phyloP scores from a whole-genome alignment of 2,888 invertebrate genomes.

The Troides oblongomaculatus region DNA sequence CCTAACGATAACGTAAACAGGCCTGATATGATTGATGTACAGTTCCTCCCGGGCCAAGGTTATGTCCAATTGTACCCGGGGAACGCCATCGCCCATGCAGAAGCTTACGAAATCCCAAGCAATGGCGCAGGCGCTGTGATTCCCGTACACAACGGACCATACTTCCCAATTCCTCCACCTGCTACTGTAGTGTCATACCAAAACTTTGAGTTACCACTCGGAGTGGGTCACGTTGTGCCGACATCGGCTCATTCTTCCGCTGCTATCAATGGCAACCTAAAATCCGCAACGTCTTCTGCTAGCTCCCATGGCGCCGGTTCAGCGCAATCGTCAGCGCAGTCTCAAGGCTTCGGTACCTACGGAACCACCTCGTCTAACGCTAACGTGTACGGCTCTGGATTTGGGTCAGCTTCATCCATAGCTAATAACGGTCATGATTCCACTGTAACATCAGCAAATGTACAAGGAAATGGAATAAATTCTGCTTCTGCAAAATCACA shows the following conservation, averaged over 20 bases:
- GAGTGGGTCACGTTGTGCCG: slow-evolving; percentile 41
- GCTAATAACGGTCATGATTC: slow-evolving; percentile 52
- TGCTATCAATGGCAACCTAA: slow-evolving; percentile 46
- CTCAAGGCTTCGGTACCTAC: slow-evolving; percentile 47
- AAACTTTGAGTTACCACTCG: slow-evolving; percentile 52
- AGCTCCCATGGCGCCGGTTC: slow-evolving; percentile 50
- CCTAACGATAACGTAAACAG: slow-evolving; percentile 45
- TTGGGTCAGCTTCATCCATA: slow-evolving; percentile 55
- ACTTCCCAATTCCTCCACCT: slow-evolving; percentile 58
- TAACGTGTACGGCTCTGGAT: slow-evolving; percentile 47
- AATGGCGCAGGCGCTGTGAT: slow-evolving; percentile 39
- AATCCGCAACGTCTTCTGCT: slow-evolving; percentile 52
- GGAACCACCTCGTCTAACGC: slow-evolving; percentile 57
- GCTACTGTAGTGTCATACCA: slow-evolving; percentile 63
- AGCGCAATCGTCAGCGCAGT: slow-evolving; percentile 57
- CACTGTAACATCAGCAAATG: slow-evolving; percentile 50
- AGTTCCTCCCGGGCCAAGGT: slow-evolving; percentile 46
- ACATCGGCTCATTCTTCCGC: slow-evolving; percentile 56
- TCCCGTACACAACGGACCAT: slow-evolving; percentile 44
- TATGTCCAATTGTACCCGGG: slow-evolving; percentile 46
- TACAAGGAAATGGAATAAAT: slow-evolving; percentile 46
- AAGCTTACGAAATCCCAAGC: slow-evolving; percentile 43
- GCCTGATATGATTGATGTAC: slow-evolving; percentile 31
- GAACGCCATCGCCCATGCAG: slow-evolving; percentile 50
- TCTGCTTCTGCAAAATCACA: slow-evolving; percentile 55